Evolutionary conservation across 2,888 invertebrate genomes (phyloP).

Genomic region (Rhagonycha fulva): DNA sequence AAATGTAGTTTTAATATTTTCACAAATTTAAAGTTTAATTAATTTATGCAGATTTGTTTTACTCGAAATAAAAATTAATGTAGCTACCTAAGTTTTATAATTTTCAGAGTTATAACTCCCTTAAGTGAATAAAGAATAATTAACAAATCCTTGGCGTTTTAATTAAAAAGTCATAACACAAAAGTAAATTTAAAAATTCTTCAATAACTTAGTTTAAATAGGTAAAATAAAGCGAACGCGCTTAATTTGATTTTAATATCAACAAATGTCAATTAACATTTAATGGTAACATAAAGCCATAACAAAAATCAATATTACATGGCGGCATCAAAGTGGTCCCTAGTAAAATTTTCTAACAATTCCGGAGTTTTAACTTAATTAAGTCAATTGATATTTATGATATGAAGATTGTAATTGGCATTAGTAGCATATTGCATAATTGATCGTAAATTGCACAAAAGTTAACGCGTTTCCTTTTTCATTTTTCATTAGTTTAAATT

Average conservation of each 20-base stretch:
- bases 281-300: background rate
- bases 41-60: background rate
- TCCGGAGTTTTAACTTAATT: background rate
- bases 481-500: background rate
- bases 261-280: background rate
- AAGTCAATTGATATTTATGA: conserved; percentile 12
- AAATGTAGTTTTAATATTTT: background rate
- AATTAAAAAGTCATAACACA: background rate
- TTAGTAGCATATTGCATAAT: background rate
- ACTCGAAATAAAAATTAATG: background rate
- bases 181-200: background rate
- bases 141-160: background rate
- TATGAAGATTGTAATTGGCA: conserved; percentile 6
- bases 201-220: background rate
- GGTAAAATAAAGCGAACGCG: background rate
- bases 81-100: background rate
- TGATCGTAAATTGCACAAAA: conserved; percentile 4
- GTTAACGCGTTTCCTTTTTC: background rate
- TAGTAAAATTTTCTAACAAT: conserved; percentile 3
- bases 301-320: background rate
- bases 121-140: background rate
- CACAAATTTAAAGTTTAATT: background rate
- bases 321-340: background rate
- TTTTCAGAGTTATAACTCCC: background rate
- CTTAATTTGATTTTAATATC: background rate